phyloP scores from a whole-genome alignment of 2,113 vertebrate species.

The Scomber scombrus region DNA sequence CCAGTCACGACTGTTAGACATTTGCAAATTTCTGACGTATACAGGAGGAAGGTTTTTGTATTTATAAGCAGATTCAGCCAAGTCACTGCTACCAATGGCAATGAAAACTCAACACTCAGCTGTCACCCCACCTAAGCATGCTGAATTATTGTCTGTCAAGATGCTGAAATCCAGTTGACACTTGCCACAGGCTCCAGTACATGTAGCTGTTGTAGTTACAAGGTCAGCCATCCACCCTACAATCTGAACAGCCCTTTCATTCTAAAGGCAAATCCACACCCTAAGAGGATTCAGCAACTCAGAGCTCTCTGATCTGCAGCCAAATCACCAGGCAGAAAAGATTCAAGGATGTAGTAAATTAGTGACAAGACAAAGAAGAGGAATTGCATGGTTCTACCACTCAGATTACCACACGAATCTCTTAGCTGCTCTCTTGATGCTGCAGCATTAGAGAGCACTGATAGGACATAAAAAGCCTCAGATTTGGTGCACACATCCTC shows the following conservation, averaged over 20 bases:
- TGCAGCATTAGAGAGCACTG: conserved; percentile 11
- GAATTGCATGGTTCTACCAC: conserved; percentile 24
- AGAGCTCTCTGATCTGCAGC: conserved; percentile 58
- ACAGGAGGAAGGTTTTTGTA: neutral
- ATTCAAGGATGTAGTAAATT: conserved; percentile 66
- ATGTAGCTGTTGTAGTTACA: conserved; percentile 45
- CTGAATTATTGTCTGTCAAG: conserved; percentile 6
- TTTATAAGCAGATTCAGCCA: neutral
- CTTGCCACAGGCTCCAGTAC: conserved; percentile 24
- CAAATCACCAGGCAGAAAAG: conserved; percentile 52
- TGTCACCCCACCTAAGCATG: neutral
- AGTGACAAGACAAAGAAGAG: conserved; percentile 34
- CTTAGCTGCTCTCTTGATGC: conserved; percentile 19
- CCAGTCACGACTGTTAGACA: too few species aligned
- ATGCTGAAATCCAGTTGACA: conserved; percentile 22
- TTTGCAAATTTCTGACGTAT: too few species aligned
- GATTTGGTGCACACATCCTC: neutral
- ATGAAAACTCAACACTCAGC: neutral
- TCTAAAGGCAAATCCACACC: conserved; percentile 34
- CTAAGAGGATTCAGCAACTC: conserved; percentile 50
- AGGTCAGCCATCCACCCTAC: conserved; percentile 32
- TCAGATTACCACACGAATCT: conserved; percentile 16
- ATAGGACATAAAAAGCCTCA: neutral
- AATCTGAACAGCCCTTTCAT: conserved; percentile 44
- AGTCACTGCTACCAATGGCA: neutral